These are phyloP conservation scores for Ethmia dodecea DNA, from an alignment of 2,888 invertebrate genomes.

Conservation along the genomic window DNA sequence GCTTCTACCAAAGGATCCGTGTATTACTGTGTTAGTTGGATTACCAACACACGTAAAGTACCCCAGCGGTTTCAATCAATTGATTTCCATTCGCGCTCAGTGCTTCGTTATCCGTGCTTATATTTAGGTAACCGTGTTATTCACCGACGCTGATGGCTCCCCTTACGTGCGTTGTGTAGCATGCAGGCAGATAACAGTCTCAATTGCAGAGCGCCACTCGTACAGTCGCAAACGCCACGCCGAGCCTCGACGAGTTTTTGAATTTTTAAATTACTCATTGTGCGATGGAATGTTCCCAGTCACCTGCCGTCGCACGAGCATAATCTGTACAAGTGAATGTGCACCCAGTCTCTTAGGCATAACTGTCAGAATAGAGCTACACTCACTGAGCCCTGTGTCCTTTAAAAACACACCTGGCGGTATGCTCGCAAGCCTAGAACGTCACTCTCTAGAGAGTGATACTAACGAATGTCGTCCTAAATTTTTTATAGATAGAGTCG, in stretches of 20 bases:
- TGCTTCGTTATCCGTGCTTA: background rate
- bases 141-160: constrained; percentile 40
- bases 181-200: constrained; percentile 64
- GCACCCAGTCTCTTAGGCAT: constrained; percentile 48
- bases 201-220: constrained; percentile 67
- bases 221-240: constrained; percentile 62
- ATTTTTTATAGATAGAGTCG: constrained; percentile 69
- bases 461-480: constrained; percentile 71
- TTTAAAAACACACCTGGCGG: constrained; percentile 33
- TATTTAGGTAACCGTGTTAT: constrained; percentile 36
- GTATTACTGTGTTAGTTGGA: too few relatives aligned
- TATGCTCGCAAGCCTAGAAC: constrained; percentile 62
- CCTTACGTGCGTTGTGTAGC: constrained; percentile 34
- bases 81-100: constrained; percentile 13
- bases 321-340: constrained; percentile 45
- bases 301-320: constrained; percentile 38
- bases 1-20: too few relatives aligned
- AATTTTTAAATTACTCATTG: constrained; percentile 80
- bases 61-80: constrained; percentile 37
- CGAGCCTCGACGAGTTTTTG: constrained; percentile 74
- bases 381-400: constrained; percentile 27
- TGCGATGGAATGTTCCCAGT: constrained; percentile 70
- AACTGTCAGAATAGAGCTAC: constrained; percentile 50
- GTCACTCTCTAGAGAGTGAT: constrained; percentile 58
- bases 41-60: too few relatives aligned